Base-by-base conservation (phyloP, 2,797 vertebrate genomes). In the Serranus cabrilla region DNA sequence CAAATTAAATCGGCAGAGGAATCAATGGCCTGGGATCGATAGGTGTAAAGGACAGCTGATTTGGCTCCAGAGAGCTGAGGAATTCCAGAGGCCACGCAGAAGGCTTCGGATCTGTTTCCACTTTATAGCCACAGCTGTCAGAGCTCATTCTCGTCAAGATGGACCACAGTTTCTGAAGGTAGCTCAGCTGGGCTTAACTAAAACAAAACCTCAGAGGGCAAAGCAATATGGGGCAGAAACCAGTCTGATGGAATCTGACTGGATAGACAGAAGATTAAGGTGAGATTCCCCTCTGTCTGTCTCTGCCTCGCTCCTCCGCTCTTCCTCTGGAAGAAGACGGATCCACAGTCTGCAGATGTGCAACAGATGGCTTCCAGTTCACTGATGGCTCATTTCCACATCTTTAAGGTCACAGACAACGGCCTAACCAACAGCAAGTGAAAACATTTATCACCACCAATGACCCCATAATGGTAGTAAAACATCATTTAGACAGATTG, bases 1-100 rank as follows among this genome's bases (percentile, higher is more conserved):
- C 75, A 82, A 92, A 91, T 92, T 82, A 89, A 93, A 94, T 88
- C 45, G 75, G 83, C 66, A 23, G 64, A 74, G 68, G 58, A 88
- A 94, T 95, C 94, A 93, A 94, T 93, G 83, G 70, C 20, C 80
- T 79, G 43, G 47, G 85, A 94, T 94, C 89, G 74, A 95, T 95
- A 49, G 57, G 88, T 88, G 87, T 87, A 93, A 92, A 90, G 89
- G 92, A 94, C 92, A 90, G 87, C 75, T 85, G 90, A 93, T 93
- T 92, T 87, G 89, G 80, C 87, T 87, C 84, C 66, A 46, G 89
- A 91, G 92, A 91, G 76, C 80, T 49, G 72, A 82, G 89, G 91
- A 91, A 93, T 92, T 92, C 89, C 86, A 90, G 82, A 87, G 84
- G 86, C 88, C 83, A 69, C 78, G 84, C 84, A 82, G 72, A 87